phyloP scores from a whole-genome alignment of 2,888 invertebrate genomes.

The Sminthurinus aureus region DNA sequence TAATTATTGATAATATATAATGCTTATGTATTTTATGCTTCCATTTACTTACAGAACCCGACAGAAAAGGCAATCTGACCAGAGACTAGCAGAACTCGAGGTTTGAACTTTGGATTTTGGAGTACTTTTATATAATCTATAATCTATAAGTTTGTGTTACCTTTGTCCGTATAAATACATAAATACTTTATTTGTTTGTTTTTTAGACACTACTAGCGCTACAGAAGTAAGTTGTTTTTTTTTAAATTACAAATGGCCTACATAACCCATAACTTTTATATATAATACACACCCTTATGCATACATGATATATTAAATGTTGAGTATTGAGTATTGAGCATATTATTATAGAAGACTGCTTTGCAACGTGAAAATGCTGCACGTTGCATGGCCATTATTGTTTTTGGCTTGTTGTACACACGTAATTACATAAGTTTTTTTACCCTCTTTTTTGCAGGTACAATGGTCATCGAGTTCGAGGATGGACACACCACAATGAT shows the following conservation, averaged over 20 bases:
- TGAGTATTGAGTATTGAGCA: too few relatives aligned
- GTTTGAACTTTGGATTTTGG: too few relatives aligned
- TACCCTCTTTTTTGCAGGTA: slow-evolving; percentile 57
- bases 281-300: too few relatives aligned
- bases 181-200: too few relatives aligned
- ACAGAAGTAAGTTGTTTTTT: slow-evolving; percentile 60
- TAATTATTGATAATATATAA: not conserved
- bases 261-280: too few relatives aligned
- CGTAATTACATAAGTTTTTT: not conserved
- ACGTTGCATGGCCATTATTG: not conserved
- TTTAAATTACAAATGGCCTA: too few relatives aligned
- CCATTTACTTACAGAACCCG: slow-evolving; percentile 61
- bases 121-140: too few relatives aligned
- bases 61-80: slow-evolving; percentile 69
- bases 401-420: not conserved
- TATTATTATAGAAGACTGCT: too few relatives aligned
- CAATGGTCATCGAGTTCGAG: slow-evolving; percentile 64
- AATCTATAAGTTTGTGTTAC: too few relatives aligned
- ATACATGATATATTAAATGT: too few relatives aligned
- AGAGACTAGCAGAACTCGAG: slow-evolving; percentile 70
- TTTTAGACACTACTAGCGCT: slow-evolving; percentile 68
- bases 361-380: not conserved
- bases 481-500: slow-evolving; percentile 49
- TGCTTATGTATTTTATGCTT: too few relatives aligned
- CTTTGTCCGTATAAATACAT: too few relatives aligned